Evolutionary conservation across 2,888 invertebrate genomes (phyloP).

Genomic region (Sipha maydis): DNA sequence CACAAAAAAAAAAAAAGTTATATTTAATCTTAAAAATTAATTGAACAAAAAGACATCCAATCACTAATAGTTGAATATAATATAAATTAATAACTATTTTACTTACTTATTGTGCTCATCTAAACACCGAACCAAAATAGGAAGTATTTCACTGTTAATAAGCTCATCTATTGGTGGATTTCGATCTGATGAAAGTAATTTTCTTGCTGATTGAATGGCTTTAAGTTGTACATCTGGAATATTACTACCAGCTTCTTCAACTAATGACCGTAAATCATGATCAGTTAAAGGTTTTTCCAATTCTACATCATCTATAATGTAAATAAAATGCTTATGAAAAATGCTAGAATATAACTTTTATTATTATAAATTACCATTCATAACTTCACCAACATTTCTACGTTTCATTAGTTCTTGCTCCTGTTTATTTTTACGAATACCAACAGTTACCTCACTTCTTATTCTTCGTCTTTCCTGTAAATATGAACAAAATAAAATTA

Average conservation of each 20-base stretch:
- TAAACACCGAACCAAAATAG: conserved; percentile 91
- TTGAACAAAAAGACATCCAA: too few species aligned
- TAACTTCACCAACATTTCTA: conserved; percentile 90
- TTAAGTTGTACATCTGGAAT: conserved; percentile 84
- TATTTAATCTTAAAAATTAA: too few species aligned
- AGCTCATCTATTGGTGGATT: conserved; percentile 98
- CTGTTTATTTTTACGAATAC: conserved; percentile 96
- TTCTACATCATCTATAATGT: conserved; percentile 65
- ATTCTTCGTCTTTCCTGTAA: conserved; percentile 93
- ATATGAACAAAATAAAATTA: background rate
- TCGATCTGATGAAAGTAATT: conserved; percentile 94
- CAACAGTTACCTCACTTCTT: conserved; percentile 95
- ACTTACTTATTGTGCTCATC: conserved; percentile 79
- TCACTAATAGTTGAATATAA: too few species aligned
- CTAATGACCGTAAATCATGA: conserved; percentile 84
- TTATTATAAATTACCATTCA: conserved; percentile 71
- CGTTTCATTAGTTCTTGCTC: conserved; percentile 96
- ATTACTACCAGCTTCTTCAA: conserved; percentile 84
- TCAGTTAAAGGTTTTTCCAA: conserved; percentile 67
- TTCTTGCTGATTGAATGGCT: conserved; percentile 95
- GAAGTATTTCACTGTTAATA: conserved; percentile 93
- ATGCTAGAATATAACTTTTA: background rate
- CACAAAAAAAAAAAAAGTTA: too few species aligned
- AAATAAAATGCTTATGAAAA: conserved; percentile 34
- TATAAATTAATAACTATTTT: background rate